Evolutionary conservation across 2,888 invertebrate genomes (phyloP), one percentile per base, ranked within the genome.

Genomic region (Aphodius granarius): DNA sequence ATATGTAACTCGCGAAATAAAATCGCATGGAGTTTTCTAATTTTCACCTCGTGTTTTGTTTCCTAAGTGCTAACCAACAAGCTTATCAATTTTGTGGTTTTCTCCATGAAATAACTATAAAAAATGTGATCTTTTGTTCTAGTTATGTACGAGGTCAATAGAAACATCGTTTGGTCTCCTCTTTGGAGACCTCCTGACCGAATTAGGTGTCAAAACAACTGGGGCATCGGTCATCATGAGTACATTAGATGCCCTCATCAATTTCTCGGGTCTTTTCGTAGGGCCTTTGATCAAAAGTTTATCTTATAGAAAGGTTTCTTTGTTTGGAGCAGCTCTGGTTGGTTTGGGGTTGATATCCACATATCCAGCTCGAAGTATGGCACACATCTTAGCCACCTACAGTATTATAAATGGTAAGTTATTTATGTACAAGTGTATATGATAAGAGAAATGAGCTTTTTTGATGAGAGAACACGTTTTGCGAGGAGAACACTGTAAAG

Each of bases 81-180:
- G n/a, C n/a, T n/a, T n/a, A n/a, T n/a, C n/a, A n/a, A n/a, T n/a
- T n/a, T n/a, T n/a, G n/a, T n/a, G n/a, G 23, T 23, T 23, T 23
- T 23, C 23, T 23, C 23, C n/a, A n/a, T n/a, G n/a, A n/a, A n/a
- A n/a, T n/a, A n/a, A n/a, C n/a, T n/a, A n/a, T n/a, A n/a, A n/a
- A n/a, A n/a, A n/a, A n/a, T n/a, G n/a, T n/a, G n/a, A n/a, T n/a
- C 19, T 66, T 66, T 66, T 66, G 15, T 77, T 90, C 43, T 89
- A 94, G 94, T 89, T 95, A 84, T 94, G 94, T 78, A 93, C 94
- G 72, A 90, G 94, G 83, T 93, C 94, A 20, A 89, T 95, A 83
- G 95, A 95, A 85, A 94, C 94, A 73, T 94, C 94, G 0, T 94
- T 94, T 83, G 94, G 94, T 68, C 88, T 94, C 73, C 89, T 94